Conservation (phyloP, 2,113 vertebrate genomes). For the Suncus etruscus region DNA sequence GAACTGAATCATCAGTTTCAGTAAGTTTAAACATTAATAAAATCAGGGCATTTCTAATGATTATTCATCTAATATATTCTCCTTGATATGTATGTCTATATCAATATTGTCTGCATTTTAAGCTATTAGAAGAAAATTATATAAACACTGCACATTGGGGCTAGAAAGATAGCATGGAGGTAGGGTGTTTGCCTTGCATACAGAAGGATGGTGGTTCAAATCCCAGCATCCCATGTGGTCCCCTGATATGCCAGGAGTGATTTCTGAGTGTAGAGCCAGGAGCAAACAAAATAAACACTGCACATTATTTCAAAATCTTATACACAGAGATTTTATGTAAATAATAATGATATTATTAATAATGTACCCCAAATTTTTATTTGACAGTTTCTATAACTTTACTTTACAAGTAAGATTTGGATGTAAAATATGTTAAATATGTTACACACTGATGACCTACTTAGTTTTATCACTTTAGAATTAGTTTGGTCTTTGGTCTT, state of each 20-base stretch:
- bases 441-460: background rate
- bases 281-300: conserved; percentile 1
- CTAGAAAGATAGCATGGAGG: too few species aligned
- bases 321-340: background rate
- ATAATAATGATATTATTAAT: background rate
- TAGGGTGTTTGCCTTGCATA: too few species aligned
- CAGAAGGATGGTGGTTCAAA: too few species aligned
- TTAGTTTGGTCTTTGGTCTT: conserved; percentile 1
- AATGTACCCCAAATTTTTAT: background rate
- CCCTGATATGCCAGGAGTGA: too few species aligned
- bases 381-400: conserved; percentile 6
- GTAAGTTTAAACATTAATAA: conserved; percentile 6
- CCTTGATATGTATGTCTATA: background rate
- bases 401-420: background rate
- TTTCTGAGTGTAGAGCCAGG: background rate
- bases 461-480: background rate
- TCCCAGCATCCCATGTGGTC: too few species aligned
- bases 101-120: background rate
- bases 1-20: background rate
- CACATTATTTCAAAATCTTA: background rate
- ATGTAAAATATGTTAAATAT: background rate
- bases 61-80: background rate
- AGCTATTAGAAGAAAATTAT: background rate
- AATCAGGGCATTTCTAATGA: background rate
- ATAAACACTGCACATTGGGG: background rate